Conservation (phyloP, 2,113 vertebrate genomes). For the Peromyscus polionotus region DNA sequence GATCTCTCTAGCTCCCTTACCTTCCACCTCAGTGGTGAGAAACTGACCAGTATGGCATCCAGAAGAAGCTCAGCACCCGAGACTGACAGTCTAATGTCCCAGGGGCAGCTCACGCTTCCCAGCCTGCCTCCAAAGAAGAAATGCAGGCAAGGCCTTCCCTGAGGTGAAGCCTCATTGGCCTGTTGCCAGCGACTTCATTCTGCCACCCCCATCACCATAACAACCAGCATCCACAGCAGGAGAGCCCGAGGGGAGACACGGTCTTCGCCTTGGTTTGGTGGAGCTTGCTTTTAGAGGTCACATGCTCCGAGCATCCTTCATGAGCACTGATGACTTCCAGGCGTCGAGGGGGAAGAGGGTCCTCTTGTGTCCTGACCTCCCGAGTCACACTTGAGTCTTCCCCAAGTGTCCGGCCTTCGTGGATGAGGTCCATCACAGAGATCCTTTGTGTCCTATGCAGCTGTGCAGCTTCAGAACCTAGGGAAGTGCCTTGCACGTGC, state of each 20-base stretch:
- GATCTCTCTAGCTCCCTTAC: neutral
- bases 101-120: neutral
- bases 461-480: neutral
- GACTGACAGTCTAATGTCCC: rapidly evolving
- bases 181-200: neutral
- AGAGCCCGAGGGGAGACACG: neutral
- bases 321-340: neutral
- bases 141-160: rapidly evolving
- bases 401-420: rapidly evolving
- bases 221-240: neutral
- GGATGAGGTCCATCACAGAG: neutral
- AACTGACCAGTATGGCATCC: neutral
- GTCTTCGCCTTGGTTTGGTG: neutral
- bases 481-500: rapidly evolving
- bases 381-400: neutral
- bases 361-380: neutral
- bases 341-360: too few species aligned
- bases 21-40: neutral
- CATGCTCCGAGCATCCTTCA: rapidly evolving
- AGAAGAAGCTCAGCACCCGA: neutral
- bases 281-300: too few species aligned
- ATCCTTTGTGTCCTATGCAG: rapidly evolving
- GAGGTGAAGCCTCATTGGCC: neutral
- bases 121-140: neutral
- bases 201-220: neutral